phyloP scores from a whole-genome alignment of 2,888 invertebrate species.

The Pyrochroa serraticornis region DNA sequence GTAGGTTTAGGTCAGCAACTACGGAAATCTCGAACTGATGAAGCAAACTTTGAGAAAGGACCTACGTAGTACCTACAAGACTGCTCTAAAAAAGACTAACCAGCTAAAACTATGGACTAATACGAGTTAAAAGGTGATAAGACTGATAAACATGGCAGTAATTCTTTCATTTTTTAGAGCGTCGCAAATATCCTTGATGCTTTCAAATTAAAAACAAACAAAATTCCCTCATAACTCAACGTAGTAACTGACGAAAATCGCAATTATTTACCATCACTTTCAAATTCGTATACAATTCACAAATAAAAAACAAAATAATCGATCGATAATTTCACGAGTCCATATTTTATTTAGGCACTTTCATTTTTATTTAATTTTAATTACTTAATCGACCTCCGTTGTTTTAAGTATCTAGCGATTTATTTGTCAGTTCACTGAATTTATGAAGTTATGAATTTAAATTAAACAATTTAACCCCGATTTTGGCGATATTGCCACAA shows the following conservation, averaged over 20 bases:
- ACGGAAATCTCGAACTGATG: constrained; percentile 31
- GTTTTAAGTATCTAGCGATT: no score
- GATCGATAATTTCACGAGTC: no score
- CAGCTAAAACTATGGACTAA: constrained; percentile 39
- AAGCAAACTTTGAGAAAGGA: constrained; percentile 33
- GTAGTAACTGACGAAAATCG: not conserved
- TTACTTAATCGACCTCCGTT: no score
- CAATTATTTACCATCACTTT: no score
- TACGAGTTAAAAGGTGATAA: constrained; percentile 39
- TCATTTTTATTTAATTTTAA: constrained; percentile 4
- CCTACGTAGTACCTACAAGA: constrained; percentile 36
- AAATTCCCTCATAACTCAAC: constrained; percentile 9
- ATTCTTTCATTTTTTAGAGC: constrained; percentile 37
- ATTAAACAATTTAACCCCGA: no score
- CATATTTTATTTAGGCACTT: constrained; percentile 18
- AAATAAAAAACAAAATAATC: no score
- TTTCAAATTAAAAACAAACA: constrained; percentile 20
- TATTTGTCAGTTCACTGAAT: no score
- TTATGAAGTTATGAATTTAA: no score
- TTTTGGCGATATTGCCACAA: no score
- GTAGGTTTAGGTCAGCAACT: constrained; percentile 30
- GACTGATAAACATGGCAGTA: constrained; percentile 46
- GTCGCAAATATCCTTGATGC: constrained; percentile 34
- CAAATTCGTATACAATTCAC: no score
- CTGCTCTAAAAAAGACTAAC: constrained; percentile 46